A percentile compares a stretch with the other conserved stretches of the same genome.
These are phyloP conservation scores for Blennius ocellaris DNA, from an alignment of 2,113 vertebrate genomes.

Conservation along the genomic window DNA sequence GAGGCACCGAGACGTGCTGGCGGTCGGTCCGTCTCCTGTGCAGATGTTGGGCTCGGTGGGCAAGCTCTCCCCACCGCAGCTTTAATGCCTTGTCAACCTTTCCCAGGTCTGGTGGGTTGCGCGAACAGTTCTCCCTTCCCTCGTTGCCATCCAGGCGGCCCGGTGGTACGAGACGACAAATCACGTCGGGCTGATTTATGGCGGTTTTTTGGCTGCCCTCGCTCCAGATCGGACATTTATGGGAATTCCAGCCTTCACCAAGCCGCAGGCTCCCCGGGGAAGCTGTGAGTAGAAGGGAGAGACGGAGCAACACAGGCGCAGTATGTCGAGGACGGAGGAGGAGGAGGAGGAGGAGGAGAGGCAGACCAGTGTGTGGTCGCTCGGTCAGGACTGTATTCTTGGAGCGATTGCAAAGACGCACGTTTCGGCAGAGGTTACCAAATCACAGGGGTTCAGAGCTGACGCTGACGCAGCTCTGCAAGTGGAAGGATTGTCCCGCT, in stretches of 20 bases:
- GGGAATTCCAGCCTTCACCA: constrained; percentile 64
- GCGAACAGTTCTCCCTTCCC: constrained; percentile 2
- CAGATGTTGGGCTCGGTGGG: constrained; percentile 50
- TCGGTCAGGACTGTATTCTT: constrained; percentile 11
- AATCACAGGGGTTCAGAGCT: constrained; percentile 26
- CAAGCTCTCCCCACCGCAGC: constrained; percentile 21
- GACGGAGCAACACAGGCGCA: constrained; percentile 30
- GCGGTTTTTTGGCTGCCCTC: constrained; percentile 41
- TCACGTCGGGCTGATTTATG: constrained; percentile 47
- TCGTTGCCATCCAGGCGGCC: constrained; percentile 29
- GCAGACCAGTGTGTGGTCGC: constrained; percentile 45
- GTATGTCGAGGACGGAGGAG: constrained; percentile 15
- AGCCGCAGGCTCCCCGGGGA: constrained; percentile 51
- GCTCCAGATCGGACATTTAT: constrained; percentile 58
- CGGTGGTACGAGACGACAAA: constrained; percentile 43
- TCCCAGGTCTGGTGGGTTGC: constrained; percentile 32
- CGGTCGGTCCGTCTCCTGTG: constrained; percentile 32
- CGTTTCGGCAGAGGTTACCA: constrained; percentile 12
- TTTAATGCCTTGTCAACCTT: constrained; percentile 48
- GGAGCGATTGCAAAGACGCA: constrained; percentile 22
- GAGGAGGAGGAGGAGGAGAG: constrained; percentile 19
- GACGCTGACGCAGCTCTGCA: constrained; percentile 28
- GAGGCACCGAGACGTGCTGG: constrained; percentile 7
- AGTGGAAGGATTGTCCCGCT: constrained; percentile 8
- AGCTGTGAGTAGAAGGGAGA: constrained; percentile 28